Conservation (phyloP, 2,888 invertebrate species). For the Drosophila prostipennis region DNA sequence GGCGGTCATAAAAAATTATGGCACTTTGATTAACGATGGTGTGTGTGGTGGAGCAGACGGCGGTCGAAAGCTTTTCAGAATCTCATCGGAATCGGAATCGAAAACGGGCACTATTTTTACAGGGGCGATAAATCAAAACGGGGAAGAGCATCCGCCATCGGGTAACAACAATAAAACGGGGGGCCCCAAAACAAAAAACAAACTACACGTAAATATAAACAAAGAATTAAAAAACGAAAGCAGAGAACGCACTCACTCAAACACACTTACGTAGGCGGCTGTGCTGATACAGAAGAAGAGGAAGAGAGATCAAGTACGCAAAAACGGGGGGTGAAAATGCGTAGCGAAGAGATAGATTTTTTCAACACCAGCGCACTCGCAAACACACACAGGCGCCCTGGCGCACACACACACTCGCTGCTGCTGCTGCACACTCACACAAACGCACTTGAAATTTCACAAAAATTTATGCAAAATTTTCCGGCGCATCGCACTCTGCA, state of each 20-base stretch:
- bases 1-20: slow-evolving; percentile 13
- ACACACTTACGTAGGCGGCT: slow-evolving; percentile 26
- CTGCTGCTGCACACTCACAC: slow-evolving; percentile 35
- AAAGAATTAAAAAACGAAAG: slow-evolving; percentile 66
- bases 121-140: slow-evolving; percentile 18
- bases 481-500: slow-evolving; percentile 44
- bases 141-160: slow-evolving; percentile 23
- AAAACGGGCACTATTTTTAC: slow-evolving; percentile 4
- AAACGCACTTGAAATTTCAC: slow-evolving; percentile 49
- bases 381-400: slow-evolving; percentile 24
- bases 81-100: not conserved
- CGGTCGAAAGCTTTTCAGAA: slow-evolving; percentile 7
- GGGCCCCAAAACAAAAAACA: slow-evolving; percentile 69
- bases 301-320: slow-evolving; percentile 68
- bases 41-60: slow-evolving; percentile 16
- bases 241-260: slow-evolving; percentile 44
- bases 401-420: not conserved
- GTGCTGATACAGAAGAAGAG: slow-evolving; percentile 68
- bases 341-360: slow-evolving; percentile 77
- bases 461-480: slow-evolving; percentile 73
- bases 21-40: slow-evolving; percentile 56
- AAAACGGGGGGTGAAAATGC: slow-evolving; percentile 78
- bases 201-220: slow-evolving; percentile 72
- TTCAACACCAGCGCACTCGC: slow-evolving; percentile 64
- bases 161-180: slow-evolving; percentile 50